These are phyloP conservation scores for Lasioglossum zephyrum DNA, from an alignment of 2,888 invertebrate genomes.

Conservation along the genomic window DNA sequence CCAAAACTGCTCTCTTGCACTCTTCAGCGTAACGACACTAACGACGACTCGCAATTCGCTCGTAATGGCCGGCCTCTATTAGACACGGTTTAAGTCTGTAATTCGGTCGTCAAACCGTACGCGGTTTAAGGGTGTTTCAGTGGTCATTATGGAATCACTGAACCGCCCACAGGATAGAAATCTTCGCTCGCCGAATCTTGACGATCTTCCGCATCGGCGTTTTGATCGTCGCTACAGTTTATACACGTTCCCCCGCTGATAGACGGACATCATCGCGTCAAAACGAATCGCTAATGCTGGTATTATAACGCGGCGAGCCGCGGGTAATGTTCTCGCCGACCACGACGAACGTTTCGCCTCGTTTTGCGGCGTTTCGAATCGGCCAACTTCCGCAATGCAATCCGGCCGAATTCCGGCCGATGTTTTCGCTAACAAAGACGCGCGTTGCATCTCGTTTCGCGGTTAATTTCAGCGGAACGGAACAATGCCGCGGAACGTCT, in stretches of 20 bases:
- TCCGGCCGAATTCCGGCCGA: conserved; percentile 11
- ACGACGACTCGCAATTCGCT: conserved; percentile 64
- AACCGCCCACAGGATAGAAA: not conserved
- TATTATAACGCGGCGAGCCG: not conserved
- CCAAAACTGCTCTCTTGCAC: conserved; percentile 67
- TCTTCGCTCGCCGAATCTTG: not conserved
- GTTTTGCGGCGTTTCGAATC: conserved; percentile 21
- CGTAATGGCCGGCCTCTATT: conserved; percentile 65
- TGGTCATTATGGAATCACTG: conserved; percentile 20
- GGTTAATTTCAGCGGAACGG: not conserved
- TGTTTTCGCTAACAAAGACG: conserved; percentile 8
- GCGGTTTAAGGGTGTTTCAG: conserved; percentile 22
- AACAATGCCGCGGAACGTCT: not conserved
- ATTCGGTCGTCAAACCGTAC: conserved; percentile 49
- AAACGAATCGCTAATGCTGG: conserved; percentile 11
- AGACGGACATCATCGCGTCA: not conserved
- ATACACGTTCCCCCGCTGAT: not conserved
- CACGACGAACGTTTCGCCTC: conserved; percentile 4
- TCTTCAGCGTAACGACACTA: conserved; percentile 64
- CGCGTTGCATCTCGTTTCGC: not conserved
- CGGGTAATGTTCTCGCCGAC: conserved; percentile 22
- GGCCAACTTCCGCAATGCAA: conserved; percentile 25
- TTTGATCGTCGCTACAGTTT: not conserved
- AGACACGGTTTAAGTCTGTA: conserved; percentile 55
- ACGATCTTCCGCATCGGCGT: not conserved